Evolutionary conservation across 1,140 invertebrate genomes (phyloP).

Genomic region (Caenorhabditis latens): DNA sequence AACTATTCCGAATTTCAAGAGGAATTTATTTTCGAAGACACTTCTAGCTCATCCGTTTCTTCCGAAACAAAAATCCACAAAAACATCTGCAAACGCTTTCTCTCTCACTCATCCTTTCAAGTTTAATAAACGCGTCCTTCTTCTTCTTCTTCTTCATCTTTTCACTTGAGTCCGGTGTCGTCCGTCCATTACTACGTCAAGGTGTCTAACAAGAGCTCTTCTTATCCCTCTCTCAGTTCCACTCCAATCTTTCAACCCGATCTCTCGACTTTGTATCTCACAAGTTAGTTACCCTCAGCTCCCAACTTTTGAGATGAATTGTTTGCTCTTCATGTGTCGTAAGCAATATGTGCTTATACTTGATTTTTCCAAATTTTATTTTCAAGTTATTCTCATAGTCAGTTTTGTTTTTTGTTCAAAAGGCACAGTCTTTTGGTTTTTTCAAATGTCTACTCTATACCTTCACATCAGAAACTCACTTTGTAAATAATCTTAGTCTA

Average conservation of each 20-base stretch:
- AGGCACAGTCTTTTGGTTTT: not conserved
- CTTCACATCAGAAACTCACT: too few species aligned
- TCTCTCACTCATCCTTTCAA: not conserved
- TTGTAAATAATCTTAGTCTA: too few species aligned
- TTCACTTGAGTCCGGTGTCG: constrained; percentile 22
- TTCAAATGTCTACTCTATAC: too few species aligned
- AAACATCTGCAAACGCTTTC: constrained; percentile 36
- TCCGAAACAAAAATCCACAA: not conserved
- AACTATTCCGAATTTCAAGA: not conserved
- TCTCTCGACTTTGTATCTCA: constrained; percentile 44
- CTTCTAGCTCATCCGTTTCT: too few species aligned
- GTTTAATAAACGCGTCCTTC: constrained; percentile 27
- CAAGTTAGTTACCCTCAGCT: constrained; percentile 18
- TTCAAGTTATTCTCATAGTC: not conserved
- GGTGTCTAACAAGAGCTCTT: constrained; percentile 41
- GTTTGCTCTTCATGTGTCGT: constrained; percentile 47
- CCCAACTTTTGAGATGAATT: not conserved
- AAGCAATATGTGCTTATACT: constrained; percentile 5
- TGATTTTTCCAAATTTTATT: constrained; percentile 12
- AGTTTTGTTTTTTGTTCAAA: not conserved
- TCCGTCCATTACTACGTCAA: constrained; percentile 51
- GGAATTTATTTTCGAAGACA: not conserved
- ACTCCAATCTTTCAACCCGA: constrained; percentile 37
- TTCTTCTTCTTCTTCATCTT: not conserved
- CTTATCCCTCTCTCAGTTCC: not conserved